These are phyloP conservation scores for Notamacropus eugenii DNA, from an alignment of 2,797 vertebrate species.

Conservation along the genomic window DNA sequence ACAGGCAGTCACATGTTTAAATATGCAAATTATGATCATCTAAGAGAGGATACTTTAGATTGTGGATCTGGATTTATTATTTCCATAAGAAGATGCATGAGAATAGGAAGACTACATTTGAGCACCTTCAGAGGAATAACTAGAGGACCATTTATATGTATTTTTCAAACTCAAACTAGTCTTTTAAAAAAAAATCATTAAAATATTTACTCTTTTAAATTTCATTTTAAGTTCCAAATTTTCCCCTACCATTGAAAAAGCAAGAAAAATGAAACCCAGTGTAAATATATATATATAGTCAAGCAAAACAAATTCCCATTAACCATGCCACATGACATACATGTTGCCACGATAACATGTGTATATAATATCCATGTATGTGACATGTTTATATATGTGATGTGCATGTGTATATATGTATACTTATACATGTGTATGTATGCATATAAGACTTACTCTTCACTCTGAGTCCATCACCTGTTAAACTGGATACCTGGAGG, in stretches of 20 bases:
- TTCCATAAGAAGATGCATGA: constrained; percentile 44
- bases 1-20: background rate
- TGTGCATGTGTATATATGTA: too few species aligned
- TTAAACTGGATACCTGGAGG: background rate
- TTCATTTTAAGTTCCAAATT: background rate
- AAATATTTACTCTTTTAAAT: background rate
- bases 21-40: constrained; percentile 52
- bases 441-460: background rate
- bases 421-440: background rate
- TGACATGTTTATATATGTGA: background rate
- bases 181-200: background rate
- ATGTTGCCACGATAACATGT: background rate
- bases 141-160: constrained; percentile 26
- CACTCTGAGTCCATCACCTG: background rate
- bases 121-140: constrained; percentile 10
- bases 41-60: constrained; percentile 42
- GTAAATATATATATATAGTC: background rate
- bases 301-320: background rate
- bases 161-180: constrained; percentile 24
- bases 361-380: background rate
- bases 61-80: constrained; percentile 64
- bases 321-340: background rate
- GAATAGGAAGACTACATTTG: constrained; percentile 35
- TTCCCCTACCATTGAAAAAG: background rate
- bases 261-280: background rate